Base-by-base conservation (phyloP, 2,797 vertebrate genomes). In the Kryptolebias ocellatus region DNA sequence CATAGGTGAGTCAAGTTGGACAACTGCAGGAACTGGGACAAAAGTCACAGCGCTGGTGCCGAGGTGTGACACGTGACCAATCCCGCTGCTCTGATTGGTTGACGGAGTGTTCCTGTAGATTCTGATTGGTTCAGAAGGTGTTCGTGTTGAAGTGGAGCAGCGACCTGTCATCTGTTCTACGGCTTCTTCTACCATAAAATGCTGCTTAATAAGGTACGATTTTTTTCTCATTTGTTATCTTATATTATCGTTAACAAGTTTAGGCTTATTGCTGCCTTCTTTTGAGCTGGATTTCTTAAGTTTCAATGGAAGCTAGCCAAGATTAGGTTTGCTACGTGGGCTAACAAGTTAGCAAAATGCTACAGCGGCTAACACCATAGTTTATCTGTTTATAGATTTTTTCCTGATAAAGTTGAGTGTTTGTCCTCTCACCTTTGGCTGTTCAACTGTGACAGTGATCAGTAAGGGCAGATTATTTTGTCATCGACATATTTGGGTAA, bases 171-270 rank as follows among this genome's bases (percentile, higher is more conserved):
- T 34, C 31, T 34, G 31, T 34, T 34, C 8, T 2, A 17, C 29
- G 53, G 18, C 31, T 15, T 4, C 29, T 7, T 8, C 20, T 7
- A 8, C 7, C 0, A 8, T 0, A 45, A 80, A 24, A 94, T 94
- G 94, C 53, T 93, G 31, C 27, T 93, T 2, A 92, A 67, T 12
- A 94, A 93, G 92, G 94, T 94, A 67, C n/a, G 46, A 10, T 1
- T n/a, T 0, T 24, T 5, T 8, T 0, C 3, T 18, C 6, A 0
- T 16, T 0, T 3, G 0, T 0, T 1, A 1, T 10, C 0, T 39
- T 5, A 20, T 15, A 42, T 9, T 0, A 3, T 3, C 10, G 9
- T 56, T 4, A 15, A 0, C 12, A 1, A 1, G 28, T 28, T 39
- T 31, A 14, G 9, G 0, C 24, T 28, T 28, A 2, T 29, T 6